These are phyloP conservation scores for Pipra filicauda DNA, from an alignment of 2,113 vertebrate genomes.

Conservation along the genomic window DNA sequence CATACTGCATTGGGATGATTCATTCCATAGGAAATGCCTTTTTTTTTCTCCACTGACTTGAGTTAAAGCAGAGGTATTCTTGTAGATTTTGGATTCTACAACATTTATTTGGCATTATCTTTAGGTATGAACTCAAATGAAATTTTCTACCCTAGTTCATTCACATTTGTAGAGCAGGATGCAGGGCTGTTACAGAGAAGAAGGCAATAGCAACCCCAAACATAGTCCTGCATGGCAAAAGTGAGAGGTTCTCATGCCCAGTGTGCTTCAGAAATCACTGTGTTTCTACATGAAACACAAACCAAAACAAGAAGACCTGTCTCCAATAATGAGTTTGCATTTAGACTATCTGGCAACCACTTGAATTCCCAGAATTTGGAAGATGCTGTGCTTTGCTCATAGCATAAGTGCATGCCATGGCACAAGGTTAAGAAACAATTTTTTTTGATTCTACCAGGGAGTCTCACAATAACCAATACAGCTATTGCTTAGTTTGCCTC, in stretches of 20 bases:
- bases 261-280: neutral
- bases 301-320: neutral
- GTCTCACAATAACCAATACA: neutral
- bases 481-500: neutral
- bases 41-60: neutral
- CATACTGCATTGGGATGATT: neutral
- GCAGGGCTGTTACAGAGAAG: neutral
- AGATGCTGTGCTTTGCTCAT: neutral
- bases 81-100: neutral
- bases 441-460: neutral
- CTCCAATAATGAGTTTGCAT: neutral
- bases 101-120: neutral
- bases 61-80: neutral
- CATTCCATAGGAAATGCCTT: neutral
- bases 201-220: neutral
- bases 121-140: neutral
- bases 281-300: neutral
- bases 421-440: neutral
- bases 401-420: accelerated
- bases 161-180: neutral
- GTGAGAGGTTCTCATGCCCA: neutral
- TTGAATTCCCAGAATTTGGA: neutral
- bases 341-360: neutral
- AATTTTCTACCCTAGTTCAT: neutral
- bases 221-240: accelerated